phyloP scores from a whole-genome alignment of 2,797 vertebrate genomes.

The Darevskia mixta region DNA sequence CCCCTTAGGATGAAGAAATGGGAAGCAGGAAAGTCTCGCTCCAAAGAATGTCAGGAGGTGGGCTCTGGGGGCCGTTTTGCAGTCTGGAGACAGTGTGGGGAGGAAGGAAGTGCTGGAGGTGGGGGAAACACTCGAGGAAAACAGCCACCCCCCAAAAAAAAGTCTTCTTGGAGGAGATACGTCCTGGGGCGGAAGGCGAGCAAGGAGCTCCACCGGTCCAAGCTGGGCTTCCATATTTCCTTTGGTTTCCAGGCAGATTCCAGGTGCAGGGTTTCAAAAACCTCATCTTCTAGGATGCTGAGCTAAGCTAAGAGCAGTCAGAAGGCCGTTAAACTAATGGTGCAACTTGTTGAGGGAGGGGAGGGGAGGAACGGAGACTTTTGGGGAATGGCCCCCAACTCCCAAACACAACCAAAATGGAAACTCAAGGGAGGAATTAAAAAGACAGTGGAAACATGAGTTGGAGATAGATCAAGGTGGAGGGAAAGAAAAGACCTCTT shows the following conservation, averaged over 20 bases:
- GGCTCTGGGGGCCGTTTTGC: too few relatives aligned
- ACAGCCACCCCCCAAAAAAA: too few relatives aligned
- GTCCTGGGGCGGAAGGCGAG: not conserved
- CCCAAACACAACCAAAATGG: not conserved
- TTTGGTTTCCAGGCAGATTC: not conserved
- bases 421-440: not conserved
- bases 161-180: not conserved
- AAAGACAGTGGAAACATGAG: not conserved
- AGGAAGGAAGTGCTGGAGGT: not conserved
- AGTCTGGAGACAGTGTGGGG: not conserved
- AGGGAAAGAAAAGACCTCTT: not conserved
- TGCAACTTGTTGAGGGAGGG: not conserved
- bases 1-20: not conserved
- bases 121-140: not conserved
- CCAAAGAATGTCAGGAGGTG: not conserved
- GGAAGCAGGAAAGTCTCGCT: not conserved
- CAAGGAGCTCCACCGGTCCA: not conserved
- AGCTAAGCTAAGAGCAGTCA: conserved; percentile 3
- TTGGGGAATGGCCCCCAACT: not conserved
- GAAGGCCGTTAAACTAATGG: conserved; percentile 10
- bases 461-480: not conserved
- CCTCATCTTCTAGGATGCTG: not conserved
- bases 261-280: not conserved
- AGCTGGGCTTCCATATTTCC: not conserved
- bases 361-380: not conserved